Conservation (phyloP, 2,113 vertebrate genomes). For the Xerus inauris region DNA sequence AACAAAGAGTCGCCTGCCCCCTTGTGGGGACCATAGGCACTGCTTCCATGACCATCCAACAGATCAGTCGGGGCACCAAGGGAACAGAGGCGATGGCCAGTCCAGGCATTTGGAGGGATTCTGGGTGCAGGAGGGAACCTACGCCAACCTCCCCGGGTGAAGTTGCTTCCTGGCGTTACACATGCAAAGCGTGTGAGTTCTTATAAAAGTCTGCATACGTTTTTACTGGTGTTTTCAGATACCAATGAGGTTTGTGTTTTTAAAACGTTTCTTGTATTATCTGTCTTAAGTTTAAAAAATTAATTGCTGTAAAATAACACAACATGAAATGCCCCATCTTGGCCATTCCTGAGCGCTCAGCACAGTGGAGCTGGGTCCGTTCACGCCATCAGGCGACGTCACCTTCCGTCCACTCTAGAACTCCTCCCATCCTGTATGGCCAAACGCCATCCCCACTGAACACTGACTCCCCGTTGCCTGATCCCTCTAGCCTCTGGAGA, state of each 20-base stretch:
- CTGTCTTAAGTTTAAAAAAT: not conserved
- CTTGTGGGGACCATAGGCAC: conserved; percentile 53
- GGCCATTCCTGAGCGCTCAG: not conserved
- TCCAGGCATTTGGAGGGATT: not conserved
- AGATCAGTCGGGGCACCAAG: rapidly evolving
- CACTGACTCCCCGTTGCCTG: rapidly evolving
- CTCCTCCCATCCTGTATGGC: not conserved
- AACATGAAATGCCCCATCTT: no score
- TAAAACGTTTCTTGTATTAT: not conserved
- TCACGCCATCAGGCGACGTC: rapidly evolving
- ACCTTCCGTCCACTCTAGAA: not conserved
- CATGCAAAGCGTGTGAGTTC: no score
- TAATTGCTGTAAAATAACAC: not conserved
- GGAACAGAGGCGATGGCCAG: not conserved
- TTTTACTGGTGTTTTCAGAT: not conserved
- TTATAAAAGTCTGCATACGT: not conserved
- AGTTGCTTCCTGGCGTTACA: not conserved
- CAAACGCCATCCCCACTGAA: not conserved
- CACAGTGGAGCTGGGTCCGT: rapidly evolving
- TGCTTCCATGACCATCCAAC: not conserved
- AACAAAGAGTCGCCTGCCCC: conserved; percentile 53
- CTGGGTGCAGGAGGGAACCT: rapidly evolving
- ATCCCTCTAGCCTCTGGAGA: rapidly evolving
- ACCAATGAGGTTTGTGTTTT: not conserved
- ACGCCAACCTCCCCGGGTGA: not conserved